phyloP scores from a whole-genome alignment of 2,113 vertebrate species.

The Rhinolophus sinicus region DNA sequence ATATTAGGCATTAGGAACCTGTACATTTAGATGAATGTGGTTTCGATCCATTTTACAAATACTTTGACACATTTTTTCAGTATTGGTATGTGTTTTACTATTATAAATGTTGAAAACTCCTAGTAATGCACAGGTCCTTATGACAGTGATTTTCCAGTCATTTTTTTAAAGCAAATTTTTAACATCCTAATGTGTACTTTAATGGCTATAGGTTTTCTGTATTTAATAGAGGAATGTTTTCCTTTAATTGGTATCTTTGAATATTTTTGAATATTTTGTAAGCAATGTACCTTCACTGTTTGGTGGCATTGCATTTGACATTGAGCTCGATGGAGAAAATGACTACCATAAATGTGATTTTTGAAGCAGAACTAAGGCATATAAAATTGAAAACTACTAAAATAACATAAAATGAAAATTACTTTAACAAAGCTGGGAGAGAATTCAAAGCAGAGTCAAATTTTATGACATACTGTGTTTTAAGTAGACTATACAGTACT shows the following conservation, averaged over 20 bases:
- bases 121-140: neutral
- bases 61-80: neutral
- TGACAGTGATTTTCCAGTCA: neutral
- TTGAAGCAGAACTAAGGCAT: constrained; percentile 35
- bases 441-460: neutral
- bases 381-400: neutral
- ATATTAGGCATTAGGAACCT: neutral
- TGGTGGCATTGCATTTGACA: neutral
- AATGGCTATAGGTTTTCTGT: neutral
- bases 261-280: neutral
- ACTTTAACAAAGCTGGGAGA: neutral
- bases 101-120: neutral
- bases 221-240: neutral
- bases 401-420: neutral
- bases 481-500: neutral
- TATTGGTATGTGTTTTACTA: neutral
- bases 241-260: neutral
- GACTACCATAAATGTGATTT: neutral
- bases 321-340: neutral
- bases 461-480: neutral
- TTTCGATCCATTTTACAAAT: neutral
- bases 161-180: neutral
- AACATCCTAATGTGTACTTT: neutral
- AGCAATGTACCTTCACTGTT: neutral
- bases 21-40: neutral